These are phyloP conservation scores for Chiroxiphia lanceolata DNA, from an alignment of 2,797 vertebrate species.

Conservation along the genomic window DNA sequence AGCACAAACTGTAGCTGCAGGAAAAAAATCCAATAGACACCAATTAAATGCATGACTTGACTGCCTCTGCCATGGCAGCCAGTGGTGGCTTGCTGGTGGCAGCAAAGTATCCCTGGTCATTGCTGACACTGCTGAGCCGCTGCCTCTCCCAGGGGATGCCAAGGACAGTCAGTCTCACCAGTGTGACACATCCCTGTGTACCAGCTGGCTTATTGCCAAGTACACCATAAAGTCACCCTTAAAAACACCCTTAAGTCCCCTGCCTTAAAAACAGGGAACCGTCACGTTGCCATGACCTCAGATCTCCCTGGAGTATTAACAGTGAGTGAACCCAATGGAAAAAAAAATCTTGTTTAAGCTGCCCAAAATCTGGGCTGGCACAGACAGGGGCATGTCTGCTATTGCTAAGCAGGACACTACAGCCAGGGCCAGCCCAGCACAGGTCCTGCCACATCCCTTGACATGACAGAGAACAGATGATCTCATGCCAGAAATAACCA, in stretches of 20 bases:
- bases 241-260: no score
- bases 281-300: accelerated
- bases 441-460: background rate
- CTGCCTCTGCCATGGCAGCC: slow-evolving; percentile 40
- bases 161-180: background rate
- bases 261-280: background rate
- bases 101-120: background rate
- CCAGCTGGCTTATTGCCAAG: background rate
- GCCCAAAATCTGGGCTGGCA: background rate
- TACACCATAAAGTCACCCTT: background rate
- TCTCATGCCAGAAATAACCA: background rate
- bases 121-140: slow-evolving; percentile 28
- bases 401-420: background rate
- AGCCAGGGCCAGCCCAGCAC: background rate
- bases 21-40: slow-evolving; percentile 59
- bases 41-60: slow-evolving; percentile 71
- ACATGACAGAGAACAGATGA: background rate
- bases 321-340: background rate
- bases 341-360: background rate
- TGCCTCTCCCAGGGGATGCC: background rate
- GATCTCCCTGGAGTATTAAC: background rate
- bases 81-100: slow-evolving; percentile 65
- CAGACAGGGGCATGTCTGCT: accelerated
- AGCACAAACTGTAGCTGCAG: slow-evolving; percentile 62
- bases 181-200: background rate